phyloP scores from a whole-genome alignment of 2,888 invertebrate species.

The Brachynemurus nebulosus region DNA sequence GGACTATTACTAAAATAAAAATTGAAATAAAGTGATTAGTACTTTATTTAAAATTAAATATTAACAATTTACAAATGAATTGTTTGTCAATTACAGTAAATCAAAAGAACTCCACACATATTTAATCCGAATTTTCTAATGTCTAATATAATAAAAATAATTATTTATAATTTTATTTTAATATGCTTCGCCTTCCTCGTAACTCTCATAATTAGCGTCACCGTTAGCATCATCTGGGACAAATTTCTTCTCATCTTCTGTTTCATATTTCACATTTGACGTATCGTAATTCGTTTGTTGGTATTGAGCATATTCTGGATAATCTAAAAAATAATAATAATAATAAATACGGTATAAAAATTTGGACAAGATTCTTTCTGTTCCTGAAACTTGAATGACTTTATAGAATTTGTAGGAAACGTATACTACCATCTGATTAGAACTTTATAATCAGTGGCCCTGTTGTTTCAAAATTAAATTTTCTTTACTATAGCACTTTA shows the following conservation, averaged over 20 bases:
- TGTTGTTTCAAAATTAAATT: no score
- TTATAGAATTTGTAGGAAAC: conserved; percentile 26
- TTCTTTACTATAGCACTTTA: no score
- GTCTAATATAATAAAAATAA: no score
- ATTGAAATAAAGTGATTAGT: no score
- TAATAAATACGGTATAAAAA: conserved; percentile 9
- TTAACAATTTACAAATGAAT: no score
- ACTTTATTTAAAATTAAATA: no score
- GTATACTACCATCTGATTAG: conserved; percentile 30
- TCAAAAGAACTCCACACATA: no score
- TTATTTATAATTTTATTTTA: conserved; percentile 16
- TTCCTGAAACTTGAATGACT: background rate
- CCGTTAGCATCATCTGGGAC: conserved; percentile 37
- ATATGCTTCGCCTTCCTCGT: conserved; percentile 33
- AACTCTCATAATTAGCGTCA: conserved; percentile 29
- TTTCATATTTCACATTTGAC: conserved; percentile 53
- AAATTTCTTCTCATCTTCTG: conserved; percentile 55
- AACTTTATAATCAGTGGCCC: conserved; percentile 29
- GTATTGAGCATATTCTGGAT: conserved; percentile 55
- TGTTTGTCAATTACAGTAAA: no score
- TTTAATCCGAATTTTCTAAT: no score
- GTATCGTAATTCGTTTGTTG: conserved; percentile 42
- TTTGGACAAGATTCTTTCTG: conserved; percentile 8
- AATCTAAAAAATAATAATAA: conserved; percentile 36
- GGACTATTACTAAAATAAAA: no score